phyloP scores from a whole-genome alignment of 2,113 vertebrate genomes.

The Xenopus laevis region DNA sequence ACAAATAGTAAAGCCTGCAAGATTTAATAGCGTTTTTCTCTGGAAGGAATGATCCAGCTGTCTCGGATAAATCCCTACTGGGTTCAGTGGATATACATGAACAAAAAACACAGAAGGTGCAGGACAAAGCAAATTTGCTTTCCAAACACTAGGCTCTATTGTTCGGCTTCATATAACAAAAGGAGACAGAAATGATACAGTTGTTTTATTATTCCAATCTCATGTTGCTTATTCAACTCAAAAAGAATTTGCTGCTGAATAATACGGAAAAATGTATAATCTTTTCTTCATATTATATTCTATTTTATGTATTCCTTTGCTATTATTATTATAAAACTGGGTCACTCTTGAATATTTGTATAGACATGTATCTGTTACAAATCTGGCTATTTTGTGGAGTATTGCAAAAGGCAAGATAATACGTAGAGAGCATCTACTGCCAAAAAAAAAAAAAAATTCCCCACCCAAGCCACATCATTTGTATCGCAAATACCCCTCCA shows the following conservation, averaged over 20 bases:
- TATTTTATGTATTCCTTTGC: neutral
- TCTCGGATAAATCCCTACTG: slow-evolving; percentile 60
- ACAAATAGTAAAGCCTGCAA: slow-evolving; percentile 56
- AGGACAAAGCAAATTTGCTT: slow-evolving; percentile 64
- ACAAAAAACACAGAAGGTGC: slow-evolving; percentile 60
- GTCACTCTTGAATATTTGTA: too few relatives aligned
- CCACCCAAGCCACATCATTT: too few relatives aligned
- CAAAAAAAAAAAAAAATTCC: too few relatives aligned
- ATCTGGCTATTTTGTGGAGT: too few relatives aligned
- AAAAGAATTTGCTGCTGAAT: slow-evolving; percentile 13
- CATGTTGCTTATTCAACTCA: slow-evolving; percentile 21
- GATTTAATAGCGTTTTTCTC: slow-evolving; percentile 55
- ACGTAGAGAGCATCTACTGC: too few relatives aligned
- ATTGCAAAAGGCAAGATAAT: too few relatives aligned
- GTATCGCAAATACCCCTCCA: too few relatives aligned
- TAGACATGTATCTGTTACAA: too few relatives aligned
- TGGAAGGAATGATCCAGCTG: slow-evolving; percentile 53
- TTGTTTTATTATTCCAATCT: slow-evolving; percentile 30
- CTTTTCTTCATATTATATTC: neutral
- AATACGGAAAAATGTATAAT: neutral
- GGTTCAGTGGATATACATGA: slow-evolving; percentile 60
- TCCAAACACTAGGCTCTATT: slow-evolving; percentile 50
- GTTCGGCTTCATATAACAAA: slow-evolving; percentile 53
- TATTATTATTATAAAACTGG: too few relatives aligned
- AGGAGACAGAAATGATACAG: slow-evolving; percentile 32